These are phyloP conservation scores for Petrocephalus zakoni DNA, from an alignment of 2,113 vertebrate genomes.

Conservation along the genomic window DNA sequence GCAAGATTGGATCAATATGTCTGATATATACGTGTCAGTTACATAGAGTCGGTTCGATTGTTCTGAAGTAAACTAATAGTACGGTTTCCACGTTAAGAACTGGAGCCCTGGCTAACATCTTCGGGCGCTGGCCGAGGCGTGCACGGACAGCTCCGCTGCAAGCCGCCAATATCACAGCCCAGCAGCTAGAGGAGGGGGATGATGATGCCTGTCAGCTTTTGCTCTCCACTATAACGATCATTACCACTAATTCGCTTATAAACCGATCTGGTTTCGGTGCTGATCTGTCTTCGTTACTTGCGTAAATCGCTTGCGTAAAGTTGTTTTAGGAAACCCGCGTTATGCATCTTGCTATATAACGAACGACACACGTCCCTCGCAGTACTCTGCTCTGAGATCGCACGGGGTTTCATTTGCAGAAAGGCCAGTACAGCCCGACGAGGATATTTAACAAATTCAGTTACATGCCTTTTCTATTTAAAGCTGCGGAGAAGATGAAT, in stretches of 20 bases:
- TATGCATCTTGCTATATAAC: neutral
- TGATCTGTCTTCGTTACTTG: neutral
- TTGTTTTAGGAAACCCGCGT: too few species aligned
- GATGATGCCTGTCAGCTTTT: neutral
- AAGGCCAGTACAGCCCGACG: slow-evolving; percentile 20
- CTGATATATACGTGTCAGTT: neutral
- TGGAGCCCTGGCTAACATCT: neutral
- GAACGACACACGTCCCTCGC: neutral
- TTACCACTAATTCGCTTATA: neutral
- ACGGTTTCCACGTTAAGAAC: neutral
- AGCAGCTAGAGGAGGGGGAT: neutral
- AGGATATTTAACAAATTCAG: slow-evolving; percentile 32
- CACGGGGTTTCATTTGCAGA: neutral
- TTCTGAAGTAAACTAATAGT: neutral
- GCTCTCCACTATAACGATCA: neutral
- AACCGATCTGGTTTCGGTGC: neutral
- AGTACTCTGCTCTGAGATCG: neutral
- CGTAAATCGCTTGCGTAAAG: neutral
- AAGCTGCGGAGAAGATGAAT: slow-evolving; percentile 12
- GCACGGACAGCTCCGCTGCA: neutral
- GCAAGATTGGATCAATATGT: neutral
- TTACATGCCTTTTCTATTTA: slow-evolving; percentile 21
- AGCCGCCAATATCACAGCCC: neutral
- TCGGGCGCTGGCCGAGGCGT: neutral
- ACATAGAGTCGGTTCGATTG: neutral